Conservation (phyloP, 2,888 invertebrate genomes). For the Heliconius charithonia region DNA sequence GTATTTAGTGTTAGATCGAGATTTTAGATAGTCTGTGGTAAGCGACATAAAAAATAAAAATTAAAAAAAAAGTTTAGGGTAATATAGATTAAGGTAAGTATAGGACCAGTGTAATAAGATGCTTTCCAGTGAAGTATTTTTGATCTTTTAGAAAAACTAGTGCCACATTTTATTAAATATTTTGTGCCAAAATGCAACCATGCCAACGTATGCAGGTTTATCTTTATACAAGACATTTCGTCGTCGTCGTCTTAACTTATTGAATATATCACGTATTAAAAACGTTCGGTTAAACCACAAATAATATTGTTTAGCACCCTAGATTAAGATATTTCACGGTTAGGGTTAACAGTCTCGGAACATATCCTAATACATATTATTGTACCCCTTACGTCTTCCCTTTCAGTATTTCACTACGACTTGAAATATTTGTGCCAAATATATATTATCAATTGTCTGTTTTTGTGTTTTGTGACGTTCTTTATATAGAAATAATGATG, state of each 20-base stretch:
- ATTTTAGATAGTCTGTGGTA: constrained; percentile 76
- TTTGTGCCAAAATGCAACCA: constrained; percentile 69
- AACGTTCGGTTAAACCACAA: constrained; percentile 61
- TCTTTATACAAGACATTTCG: constrained; percentile 30
- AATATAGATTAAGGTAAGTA: constrained; percentile 72
- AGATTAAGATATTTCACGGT: constrained; percentile 54
- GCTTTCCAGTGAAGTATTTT: constrained; percentile 66
- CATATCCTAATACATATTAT: constrained; percentile 76
- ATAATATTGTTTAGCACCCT: constrained; percentile 75
- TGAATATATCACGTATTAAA: constrained; percentile 36
- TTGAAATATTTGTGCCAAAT: constrained; percentile 79
- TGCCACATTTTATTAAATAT: constrained; percentile 67
- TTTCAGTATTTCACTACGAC: constrained; percentile 75
- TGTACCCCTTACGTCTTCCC: constrained; percentile 76
- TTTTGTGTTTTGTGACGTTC: constrained; percentile 57
- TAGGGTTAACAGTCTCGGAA: constrained; percentile 69
- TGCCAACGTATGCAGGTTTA: constrained; percentile 42
- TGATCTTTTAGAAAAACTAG: constrained; percentile 58
- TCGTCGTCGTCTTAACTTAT: constrained; percentile 35
- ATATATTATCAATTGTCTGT: constrained; percentile 59
- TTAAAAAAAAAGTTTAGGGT: constrained; percentile 71
- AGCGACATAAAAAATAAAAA: constrained; percentile 68
- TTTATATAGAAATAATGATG: constrained; percentile 58
- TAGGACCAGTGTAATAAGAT: constrained; percentile 74
- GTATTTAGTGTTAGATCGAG: constrained; percentile 76